Percentiles rank a stretch among this genome's conserved stretches.
Evolutionary conservation across 2,113 vertebrate species (phyloP).

Genomic region (Crotalus helleri): DNA sequence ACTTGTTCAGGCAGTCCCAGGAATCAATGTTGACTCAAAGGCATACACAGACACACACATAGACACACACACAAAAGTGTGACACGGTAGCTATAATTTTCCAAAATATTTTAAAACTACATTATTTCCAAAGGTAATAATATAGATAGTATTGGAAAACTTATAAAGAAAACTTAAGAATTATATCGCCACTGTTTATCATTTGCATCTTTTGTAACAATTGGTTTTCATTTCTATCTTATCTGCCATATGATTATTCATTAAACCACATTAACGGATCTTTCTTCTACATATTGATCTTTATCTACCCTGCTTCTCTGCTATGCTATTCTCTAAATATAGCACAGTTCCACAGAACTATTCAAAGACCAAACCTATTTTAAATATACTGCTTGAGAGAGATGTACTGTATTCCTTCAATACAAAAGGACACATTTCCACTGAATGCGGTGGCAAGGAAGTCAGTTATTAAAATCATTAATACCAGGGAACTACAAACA

Average conservation of each 20-base stretch:
- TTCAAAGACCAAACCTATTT: background rate
- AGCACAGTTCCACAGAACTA: background rate
- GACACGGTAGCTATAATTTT: background rate
- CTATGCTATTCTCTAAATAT: background rate
- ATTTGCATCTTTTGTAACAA: background rate
- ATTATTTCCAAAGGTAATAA: background rate
- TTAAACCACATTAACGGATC: background rate
- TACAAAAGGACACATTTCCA: background rate
- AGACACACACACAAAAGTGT: background rate
- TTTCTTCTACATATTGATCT: background rate
- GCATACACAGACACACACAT: background rate
- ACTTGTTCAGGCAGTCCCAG: background rate
- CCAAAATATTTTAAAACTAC: background rate
- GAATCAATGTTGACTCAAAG: background rate
- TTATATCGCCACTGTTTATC: background rate
- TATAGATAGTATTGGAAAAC: background rate
- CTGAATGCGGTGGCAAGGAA: background rate
- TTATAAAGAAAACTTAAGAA: background rate
- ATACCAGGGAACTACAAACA: background rate
- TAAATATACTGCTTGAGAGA: background rate
- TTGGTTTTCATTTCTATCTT: background rate
- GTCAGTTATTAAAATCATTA: background rate
- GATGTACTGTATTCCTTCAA: background rate
- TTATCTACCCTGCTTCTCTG: background rate
- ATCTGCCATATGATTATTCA: background rate